phyloP scores from a whole-genome alignment of 2,113 vertebrate species.

The Zosterops pallidus region DNA sequence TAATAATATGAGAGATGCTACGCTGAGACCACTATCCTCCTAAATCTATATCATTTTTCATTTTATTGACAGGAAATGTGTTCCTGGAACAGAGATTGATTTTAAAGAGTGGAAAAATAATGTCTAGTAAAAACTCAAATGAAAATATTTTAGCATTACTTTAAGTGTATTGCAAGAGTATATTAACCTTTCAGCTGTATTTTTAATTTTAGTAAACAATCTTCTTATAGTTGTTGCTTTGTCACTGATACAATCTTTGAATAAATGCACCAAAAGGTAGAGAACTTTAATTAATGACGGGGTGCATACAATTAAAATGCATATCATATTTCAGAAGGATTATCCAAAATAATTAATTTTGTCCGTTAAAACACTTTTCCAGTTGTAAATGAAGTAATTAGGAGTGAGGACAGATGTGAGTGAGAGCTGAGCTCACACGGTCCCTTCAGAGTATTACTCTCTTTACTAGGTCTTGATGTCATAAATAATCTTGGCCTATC shows the following conservation, averaged over 20 bases:
- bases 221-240: conserved; percentile 1
- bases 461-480: neutral
- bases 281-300: conserved; percentile 59
- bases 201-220: conserved; percentile 61
- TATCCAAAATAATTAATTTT: conserved; percentile 62
- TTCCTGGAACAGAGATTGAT: conserved; percentile 78
- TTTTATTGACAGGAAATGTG: conserved; percentile 82
- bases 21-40: conserved; percentile 76
- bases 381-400: conserved; percentile 48
- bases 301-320: conserved; percentile 43
- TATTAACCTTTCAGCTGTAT: conserved; percentile 35
- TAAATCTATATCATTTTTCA: conserved; percentile 86
- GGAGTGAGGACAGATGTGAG: neutral
- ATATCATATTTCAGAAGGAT: conserved; percentile 31
- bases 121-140: conserved; percentile 72
- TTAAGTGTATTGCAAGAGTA: conserved; percentile 3
- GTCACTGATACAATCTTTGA: conserved; percentile 19
- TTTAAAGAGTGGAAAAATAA: conserved; percentile 77
- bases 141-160: conserved; percentile 53
- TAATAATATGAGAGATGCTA: conserved; percentile 86
- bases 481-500: conserved; percentile 38
- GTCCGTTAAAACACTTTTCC: conserved; percentile 44
- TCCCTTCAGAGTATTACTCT: neutral
- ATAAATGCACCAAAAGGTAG: conserved; percentile 34
- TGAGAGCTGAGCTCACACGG: neutral